A percentile compares a stretch with the other conserved stretches of the same genome.
Conservation (phyloP, 30 jellyfish, hydroid and myxozoan species). For the Pseudorhiza aurosa region DNA sequence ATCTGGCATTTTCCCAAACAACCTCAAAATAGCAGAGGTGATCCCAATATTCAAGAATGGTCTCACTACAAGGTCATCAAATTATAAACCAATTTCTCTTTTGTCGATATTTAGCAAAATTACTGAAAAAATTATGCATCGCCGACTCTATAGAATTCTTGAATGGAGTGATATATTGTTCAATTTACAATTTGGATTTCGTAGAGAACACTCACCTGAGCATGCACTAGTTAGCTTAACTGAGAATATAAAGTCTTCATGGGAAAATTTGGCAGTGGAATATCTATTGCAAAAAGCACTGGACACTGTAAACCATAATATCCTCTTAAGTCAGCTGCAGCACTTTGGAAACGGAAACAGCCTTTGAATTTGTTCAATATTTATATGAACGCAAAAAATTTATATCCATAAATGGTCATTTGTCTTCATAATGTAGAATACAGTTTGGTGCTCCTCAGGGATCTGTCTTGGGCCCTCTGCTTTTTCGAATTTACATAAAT, state of each 20-base stretch:
- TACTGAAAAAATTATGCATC: conserved; percentile 52
- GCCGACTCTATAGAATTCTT: conserved; percentile 40
- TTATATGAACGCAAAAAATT: conserved; percentile 47
- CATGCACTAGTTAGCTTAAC: conserved; percentile 62
- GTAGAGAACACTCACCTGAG: conserved; percentile 52
- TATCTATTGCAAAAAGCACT: conserved; percentile 41
- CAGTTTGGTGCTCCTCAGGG: conserved; percentile 62
- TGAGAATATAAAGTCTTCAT: conserved; percentile 50
- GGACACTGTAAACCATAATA: conserved; percentile 19
- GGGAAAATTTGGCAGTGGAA: conserved; percentile 27
- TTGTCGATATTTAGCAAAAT: conserved; percentile 33
- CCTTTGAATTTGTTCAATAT: too few relatives aligned
- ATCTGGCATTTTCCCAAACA: conserved; percentile 33
- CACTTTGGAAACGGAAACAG: conserved; percentile 5
- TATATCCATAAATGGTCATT: conserved; percentile 59
- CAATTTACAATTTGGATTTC: conserved; percentile 53
- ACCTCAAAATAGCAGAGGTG: conserved; percentile 46
- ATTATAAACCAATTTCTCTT: conserved; percentile 58
- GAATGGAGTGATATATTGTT: conserved; percentile 33
- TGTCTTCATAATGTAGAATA: conserved; percentile 41
- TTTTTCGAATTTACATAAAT: conserved; percentile 31
- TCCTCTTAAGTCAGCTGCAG: conserved; percentile 31
- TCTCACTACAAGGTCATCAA: conserved; percentile 32
- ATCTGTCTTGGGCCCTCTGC: conserved; percentile 49
- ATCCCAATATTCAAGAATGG: conserved; percentile 57